Base-by-base conservation (phyloP, 1,140 invertebrate species). In the Grapholita molesta region DNA sequence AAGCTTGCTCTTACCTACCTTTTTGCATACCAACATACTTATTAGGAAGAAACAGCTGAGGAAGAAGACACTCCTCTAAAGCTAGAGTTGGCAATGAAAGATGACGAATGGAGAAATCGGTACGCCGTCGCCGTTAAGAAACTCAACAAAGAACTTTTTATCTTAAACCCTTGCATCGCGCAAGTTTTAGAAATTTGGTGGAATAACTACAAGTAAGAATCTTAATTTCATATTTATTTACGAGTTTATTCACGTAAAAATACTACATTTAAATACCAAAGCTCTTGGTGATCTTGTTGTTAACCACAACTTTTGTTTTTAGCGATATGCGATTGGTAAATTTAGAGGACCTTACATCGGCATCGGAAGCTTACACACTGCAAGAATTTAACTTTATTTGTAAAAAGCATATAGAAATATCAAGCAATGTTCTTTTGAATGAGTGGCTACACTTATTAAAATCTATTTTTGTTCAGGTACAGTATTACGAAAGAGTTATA, bases 181-280 rank as follows among this genome's bases (percentile, higher is more conserved):
- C 96, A 96, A 84, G 94, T 97, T 8, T 86, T 98, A 53, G 95
- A 97, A 77, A 93, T 97, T 23, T 98, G 97, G 97, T 95, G 95
- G 84, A 93, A 93, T 25, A 93, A 95, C 67, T 97, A 96, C 80
- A 94, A 94, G 96, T 97, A 92, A 79, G 81, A n/a, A n/a, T n/a
- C n/a, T n/a, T n/a, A n/a, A n/a, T n/a, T n/a, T n/a, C n/a, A n/a
- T n/a, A n/a, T n/a, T n/a, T 30, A 30, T 30, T 30, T 30, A 30
- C 28, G 28, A 4, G n/a, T n/a, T n/a, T n/a, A n/a, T n/a, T n/a
- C n/a, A n/a, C n/a, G n/a, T n/a, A n/a, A n/a, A n/a, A n/a, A n/a
- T n/a, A n/a, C n/a, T n/a, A n/a, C n/a, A n/a, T n/a, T n/a, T n/a
- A n/a, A n/a, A n/a, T n/a, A n/a, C n/a, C n/a, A n/a, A n/a, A n/a